Evolutionary conservation across 2,888 invertebrate species (phyloP).

Genomic region (Alloplasta piceator): DNA sequence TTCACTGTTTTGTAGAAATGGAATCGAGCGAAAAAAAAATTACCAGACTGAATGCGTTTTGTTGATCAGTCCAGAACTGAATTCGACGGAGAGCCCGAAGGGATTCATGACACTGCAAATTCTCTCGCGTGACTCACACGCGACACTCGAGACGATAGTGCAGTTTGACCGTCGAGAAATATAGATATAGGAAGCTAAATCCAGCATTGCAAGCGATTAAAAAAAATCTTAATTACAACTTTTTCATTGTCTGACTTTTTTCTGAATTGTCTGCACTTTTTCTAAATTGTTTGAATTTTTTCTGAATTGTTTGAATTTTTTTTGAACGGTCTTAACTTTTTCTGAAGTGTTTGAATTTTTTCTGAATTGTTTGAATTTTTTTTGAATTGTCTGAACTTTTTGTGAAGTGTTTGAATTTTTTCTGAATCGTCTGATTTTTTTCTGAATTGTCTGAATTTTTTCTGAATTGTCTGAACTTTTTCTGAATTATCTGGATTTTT

Average conservation of each 20-base stretch:
- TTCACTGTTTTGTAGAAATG: too few relatives aligned
- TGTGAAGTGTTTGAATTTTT: too few relatives aligned
- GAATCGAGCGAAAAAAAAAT: conserved; percentile 7
- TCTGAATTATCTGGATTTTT: too few relatives aligned
- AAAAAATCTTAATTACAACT: conserved; percentile 20
- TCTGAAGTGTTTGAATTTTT: too few relatives aligned
- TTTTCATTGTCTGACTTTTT: conserved; percentile 48
- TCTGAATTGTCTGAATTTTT: background rate
- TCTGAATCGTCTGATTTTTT: too few relatives aligned
- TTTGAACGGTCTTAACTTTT: too few relatives aligned
- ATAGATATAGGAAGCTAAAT: conserved; percentile 23
- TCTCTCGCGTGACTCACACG: conserved; percentile 57
- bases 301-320: too few relatives aligned
- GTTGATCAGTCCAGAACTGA: background rate
- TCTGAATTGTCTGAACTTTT: too few relatives aligned
- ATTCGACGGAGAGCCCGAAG: conserved; percentile 29
- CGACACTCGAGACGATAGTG: conserved; percentile 24
- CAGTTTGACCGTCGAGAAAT: conserved; percentile 41
- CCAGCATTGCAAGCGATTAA: background rate
- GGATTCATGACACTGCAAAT: conserved; percentile 63
- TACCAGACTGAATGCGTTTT: background rate
- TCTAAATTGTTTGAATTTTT: too few relatives aligned
- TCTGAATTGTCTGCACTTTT: too few relatives aligned
- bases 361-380: too few relatives aligned
- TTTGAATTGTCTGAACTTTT: too few relatives aligned